Base-by-base conservation (phyloP, 2,797 vertebrate species). In the Nothura maculosa region DNA sequence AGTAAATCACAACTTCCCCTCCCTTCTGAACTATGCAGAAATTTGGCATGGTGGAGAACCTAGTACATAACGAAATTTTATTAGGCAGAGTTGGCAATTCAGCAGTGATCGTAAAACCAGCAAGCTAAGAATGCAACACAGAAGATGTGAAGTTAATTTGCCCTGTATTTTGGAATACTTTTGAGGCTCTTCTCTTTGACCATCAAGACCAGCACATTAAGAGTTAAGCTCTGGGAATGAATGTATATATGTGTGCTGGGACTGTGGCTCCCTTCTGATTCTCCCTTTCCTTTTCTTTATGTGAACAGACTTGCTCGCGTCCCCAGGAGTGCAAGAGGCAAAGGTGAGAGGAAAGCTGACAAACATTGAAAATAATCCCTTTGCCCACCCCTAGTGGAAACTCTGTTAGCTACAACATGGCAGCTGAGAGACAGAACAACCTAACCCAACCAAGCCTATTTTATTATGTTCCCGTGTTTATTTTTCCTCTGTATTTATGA, bases 391-490 rank as follows among this genome's bases (percentile, higher is more conserved):
- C 90, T 93, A 87, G 89, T 89, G 92, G 95, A 96, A 96, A 95
- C 67, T 67, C 77, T 85, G 68, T 83, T 95, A 87, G 85, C 86
- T 93, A 92, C 90, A 93, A n/a, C 69, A 92, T 94, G 72, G 86
- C 94, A 91, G 58, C 90, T 87, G 82, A 89, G 73, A 84, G 34
- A 81, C 75, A 86, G 89, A 87, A n/a, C 0, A 1, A 78, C 77
- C 89, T 92, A 94, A 90, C 94, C 58, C 85, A 89, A 96, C 89
- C 92, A 92, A 93, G 91, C 69, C 73, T 94, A 87, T 93, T 97
- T 97, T 96, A 96, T 96, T 96, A 95, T 94, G 92, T 94, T 78
- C 84, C 78, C 80, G 87, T 96, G 96, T 96, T 97, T 97, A 95
- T 95, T 96, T 97, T 97, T 83, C 94, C 80, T 93, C 81, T 91